These are phyloP conservation scores for Belonocnema kinseyi DNA, from an alignment of 1,140 invertebrate genomes.

Conservation along the genomic window DNA sequence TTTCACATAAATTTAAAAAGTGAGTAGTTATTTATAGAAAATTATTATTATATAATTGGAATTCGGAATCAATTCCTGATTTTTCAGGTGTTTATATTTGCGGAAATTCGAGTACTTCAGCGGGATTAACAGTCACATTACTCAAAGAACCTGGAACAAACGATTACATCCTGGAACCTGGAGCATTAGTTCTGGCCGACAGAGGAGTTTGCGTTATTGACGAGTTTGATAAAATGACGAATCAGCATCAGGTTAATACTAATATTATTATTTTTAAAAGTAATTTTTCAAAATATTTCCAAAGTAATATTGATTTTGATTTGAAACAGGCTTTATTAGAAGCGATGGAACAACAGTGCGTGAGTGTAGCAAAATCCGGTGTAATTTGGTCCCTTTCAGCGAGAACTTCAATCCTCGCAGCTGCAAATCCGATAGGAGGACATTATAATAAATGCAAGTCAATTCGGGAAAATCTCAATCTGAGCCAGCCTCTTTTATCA, in stretches of 20 bases:
- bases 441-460: slow-evolving; percentile 93
- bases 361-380: slow-evolving; percentile 94
- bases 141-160: slow-evolving; percentile 83
- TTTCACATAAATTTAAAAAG: too few species aligned
- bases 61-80: neutral
- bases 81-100: slow-evolving; percentile 89
- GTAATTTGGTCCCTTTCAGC: slow-evolving; percentile 87
- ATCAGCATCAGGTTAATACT: slow-evolving; percentile 80
- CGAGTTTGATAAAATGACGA: slow-evolving; percentile 95
- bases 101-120: slow-evolving; percentile 90
- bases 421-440: slow-evolving; percentile 93
- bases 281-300: neutral
- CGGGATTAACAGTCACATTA: slow-evolving; percentile 91
- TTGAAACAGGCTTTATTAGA: slow-evolving; percentile 84
- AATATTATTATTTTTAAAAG: slow-evolving; percentile 14
- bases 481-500: slow-evolving; percentile 89
- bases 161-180: slow-evolving; percentile 91
- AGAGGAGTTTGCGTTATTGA: slow-evolving; percentile 95
- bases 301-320: slow-evolving; percentile 19
- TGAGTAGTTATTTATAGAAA: too few species aligned
- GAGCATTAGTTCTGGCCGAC: slow-evolving; percentile 88
- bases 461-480: slow-evolving; percentile 92
- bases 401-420: slow-evolving; percentile 90
- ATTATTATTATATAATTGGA: too few species aligned
- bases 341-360: slow-evolving; percentile 95